Evolutionary conservation across 2,113 vertebrate genomes (phyloP).

Genomic region (Mesoclemmys tuberculata): DNA sequence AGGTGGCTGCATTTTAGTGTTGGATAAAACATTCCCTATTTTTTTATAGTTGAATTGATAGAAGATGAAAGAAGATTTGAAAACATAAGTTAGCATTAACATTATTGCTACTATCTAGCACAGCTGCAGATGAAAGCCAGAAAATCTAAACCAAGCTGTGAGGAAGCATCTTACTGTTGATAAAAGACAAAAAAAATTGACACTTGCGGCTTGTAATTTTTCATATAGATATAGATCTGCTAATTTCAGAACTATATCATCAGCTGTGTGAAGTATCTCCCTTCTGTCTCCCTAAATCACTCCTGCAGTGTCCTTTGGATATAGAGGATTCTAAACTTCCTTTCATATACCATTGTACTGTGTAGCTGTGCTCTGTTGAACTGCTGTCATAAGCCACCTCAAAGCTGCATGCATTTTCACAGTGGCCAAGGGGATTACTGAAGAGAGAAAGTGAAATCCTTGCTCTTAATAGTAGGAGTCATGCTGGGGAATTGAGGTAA

Average conservation of each 20-base stretch:
- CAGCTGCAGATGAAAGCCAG: background rate
- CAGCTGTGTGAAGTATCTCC: background rate
- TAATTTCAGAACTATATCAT: background rate
- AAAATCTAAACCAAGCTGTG: background rate
- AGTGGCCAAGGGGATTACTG: background rate
- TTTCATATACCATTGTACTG: background rate
- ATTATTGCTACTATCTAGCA: background rate
- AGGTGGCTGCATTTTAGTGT: background rate
- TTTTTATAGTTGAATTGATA: background rate
- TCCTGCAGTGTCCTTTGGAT: background rate
- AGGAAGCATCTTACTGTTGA: background rate
- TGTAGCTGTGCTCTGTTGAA: background rate
- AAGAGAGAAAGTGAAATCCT: slow-evolving; percentile 19
- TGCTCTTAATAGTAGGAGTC: background rate
- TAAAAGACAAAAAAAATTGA: background rate
- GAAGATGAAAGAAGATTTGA: background rate
- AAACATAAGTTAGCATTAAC: background rate
- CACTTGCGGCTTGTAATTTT: background rate
- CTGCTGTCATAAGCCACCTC: background rate
- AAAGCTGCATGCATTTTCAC: background rate
- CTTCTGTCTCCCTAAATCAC: slow-evolving; percentile 24
- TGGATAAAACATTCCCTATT: background rate
- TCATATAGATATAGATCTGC: background rate
- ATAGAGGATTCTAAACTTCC: background rate
- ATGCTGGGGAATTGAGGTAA: background rate